These are phyloP conservation scores for Ophiodon elongatus DNA, from an alignment of 2,113 vertebrate genomes.

Conservation along the genomic window DNA sequence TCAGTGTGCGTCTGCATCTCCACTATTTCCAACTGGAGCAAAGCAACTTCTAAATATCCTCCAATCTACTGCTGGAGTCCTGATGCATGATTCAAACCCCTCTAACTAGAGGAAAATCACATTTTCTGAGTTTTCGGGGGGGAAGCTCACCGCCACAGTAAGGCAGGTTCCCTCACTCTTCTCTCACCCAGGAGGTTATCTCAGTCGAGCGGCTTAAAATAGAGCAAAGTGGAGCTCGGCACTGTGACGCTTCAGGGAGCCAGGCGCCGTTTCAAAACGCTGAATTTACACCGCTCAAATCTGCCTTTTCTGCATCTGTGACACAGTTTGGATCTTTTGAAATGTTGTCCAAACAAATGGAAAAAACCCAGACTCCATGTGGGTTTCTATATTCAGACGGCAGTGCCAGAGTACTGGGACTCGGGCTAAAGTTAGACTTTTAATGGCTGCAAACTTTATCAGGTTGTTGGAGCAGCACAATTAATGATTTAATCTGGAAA, in stretches of 20 bases:
- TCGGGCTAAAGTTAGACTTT: constrained; percentile 2
- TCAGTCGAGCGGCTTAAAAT: constrained; percentile 54
- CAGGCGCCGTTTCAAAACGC: constrained; percentile 46
- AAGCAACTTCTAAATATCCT: not conserved
- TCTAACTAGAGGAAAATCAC: not conserved
- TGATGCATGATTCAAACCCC: constrained; percentile 21
- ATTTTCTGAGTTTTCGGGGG: constrained; percentile 10
- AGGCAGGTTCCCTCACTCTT: constrained; percentile 50
- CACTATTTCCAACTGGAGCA: not conserved
- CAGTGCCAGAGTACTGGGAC: not conserved
- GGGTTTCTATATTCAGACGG: constrained; percentile 45
- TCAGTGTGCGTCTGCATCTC: not conserved
- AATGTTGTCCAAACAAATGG: constrained; percentile 58
- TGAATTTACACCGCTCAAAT: constrained; percentile 50
- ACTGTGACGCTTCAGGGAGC: constrained; percentile 46
- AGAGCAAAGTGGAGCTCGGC: constrained; percentile 57
- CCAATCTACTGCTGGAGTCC: constrained; percentile 1
- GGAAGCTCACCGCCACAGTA: constrained; percentile 29
- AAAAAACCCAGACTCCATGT: constrained; percentile 44
- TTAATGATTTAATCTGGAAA: not conserved
- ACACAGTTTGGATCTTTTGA: constrained; percentile 57
- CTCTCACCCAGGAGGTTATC: constrained; percentile 52
- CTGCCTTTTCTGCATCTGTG: constrained; percentile 42
- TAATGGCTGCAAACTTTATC: constrained; percentile 17
- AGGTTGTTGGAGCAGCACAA: not conserved